phyloP scores from a whole-genome alignment of 2,113 vertebrate genomes.

The Cyprinus carpio region DNA sequence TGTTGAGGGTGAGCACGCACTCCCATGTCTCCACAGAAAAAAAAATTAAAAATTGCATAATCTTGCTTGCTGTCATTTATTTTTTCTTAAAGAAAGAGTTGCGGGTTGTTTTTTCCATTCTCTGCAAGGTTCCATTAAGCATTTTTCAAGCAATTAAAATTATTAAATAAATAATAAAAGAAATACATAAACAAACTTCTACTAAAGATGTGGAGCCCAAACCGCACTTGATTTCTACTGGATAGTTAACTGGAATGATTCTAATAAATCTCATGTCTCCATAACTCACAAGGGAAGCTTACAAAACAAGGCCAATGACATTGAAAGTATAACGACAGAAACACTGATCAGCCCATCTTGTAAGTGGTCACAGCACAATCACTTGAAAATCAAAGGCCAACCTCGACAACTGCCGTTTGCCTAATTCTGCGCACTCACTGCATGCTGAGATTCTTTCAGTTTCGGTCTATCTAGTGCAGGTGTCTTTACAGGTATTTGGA shows the following conservation, averaged over 20 bases:
- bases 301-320: slow-evolving; percentile 7
- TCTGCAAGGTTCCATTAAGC: neutral
- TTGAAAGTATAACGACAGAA: neutral
- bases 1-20: neutral
- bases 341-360: neutral
- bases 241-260: slow-evolving; percentile 1
- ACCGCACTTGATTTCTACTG: neutral
- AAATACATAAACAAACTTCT: neutral
- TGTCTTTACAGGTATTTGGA: neutral
- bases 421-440: neutral
- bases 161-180: neutral
- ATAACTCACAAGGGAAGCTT: neutral
- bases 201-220: neutral
- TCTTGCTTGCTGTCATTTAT: neutral
- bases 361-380: neutral
- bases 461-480: neutral
- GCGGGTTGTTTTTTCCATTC: neutral
- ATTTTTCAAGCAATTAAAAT: neutral
- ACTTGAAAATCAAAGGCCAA: neutral
- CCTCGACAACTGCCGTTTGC: neutral
- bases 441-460: neutral
- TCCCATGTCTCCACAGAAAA: neutral
- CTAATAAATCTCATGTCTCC: neutral
- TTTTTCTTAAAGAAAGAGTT: neutral
- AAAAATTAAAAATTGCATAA: neutral